Conservation (phyloP, 2,888 invertebrate species). For the Macaria liturata region DNA sequence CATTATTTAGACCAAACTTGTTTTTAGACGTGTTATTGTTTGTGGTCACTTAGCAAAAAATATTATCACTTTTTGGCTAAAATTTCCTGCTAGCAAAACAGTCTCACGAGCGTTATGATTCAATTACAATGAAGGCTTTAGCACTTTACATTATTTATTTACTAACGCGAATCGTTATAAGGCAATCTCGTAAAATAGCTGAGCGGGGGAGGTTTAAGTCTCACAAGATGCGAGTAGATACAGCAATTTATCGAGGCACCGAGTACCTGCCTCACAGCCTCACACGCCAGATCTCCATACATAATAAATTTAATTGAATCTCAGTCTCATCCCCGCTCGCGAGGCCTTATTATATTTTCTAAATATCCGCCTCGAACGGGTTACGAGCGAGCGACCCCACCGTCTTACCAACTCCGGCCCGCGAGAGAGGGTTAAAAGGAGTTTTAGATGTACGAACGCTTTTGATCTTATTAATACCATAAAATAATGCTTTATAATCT, state of each 20-base stretch:
- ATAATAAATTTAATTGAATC: slow-evolving; percentile 83
- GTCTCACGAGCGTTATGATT: not conserved
- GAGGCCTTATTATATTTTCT: slow-evolving; percentile 76
- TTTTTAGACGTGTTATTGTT: no score
- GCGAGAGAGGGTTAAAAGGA: slow-evolving; percentile 83
- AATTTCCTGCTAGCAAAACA: not conserved
- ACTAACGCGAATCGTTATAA: slow-evolving; percentile 25
- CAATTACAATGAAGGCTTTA: slow-evolving; percentile 2
- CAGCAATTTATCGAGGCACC: slow-evolving; percentile 71
- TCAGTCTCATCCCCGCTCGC: slow-evolving; percentile 74
- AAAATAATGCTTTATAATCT: slow-evolving; percentile 90
- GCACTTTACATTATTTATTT: slow-evolving; percentile 16
- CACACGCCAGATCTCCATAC: slow-evolving; percentile 78
- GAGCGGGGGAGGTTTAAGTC: slow-evolving; percentile 48
- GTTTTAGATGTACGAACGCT: slow-evolving; percentile 85
- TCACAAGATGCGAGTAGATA: slow-evolving; percentile 45
- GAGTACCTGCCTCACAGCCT: slow-evolving; percentile 75
- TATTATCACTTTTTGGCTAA: not conserved
- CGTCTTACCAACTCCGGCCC: slow-evolving; percentile 75
- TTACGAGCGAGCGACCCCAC: slow-evolving; percentile 65
- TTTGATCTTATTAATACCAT: slow-evolving; percentile 90
- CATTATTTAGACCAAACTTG: no score
- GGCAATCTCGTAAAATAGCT: slow-evolving; percentile 32
- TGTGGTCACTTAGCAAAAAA: not conserved
- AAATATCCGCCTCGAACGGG: slow-evolving; percentile 74